phyloP scores from a whole-genome alignment of 2,113 vertebrate species.

The Catharus bicknelli region DNA sequence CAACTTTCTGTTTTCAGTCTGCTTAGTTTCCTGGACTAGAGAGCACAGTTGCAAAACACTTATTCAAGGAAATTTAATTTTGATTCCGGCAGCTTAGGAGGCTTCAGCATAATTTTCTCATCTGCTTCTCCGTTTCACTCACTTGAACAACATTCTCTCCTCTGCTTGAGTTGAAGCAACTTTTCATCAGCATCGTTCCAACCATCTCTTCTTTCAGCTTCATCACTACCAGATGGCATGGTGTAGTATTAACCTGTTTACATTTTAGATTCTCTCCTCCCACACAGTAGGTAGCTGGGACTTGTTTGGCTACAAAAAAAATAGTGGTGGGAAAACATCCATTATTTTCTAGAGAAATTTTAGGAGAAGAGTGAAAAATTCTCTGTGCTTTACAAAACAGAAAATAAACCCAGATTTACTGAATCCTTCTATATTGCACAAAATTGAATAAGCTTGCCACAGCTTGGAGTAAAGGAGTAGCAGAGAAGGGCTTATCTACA shows the following conservation, averaged over 20 bases:
- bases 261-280: not conserved
- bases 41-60: slow-evolving; percentile 16
- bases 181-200: not conserved
- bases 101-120: not conserved
- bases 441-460: not conserved
- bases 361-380: not conserved
- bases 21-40: not conserved
- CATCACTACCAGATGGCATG: not conserved
- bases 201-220: not conserved
- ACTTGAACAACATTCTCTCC: not conserved
- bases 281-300: not conserved
- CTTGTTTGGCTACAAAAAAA: not conserved
- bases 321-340: not conserved
- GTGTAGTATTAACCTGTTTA: not conserved
- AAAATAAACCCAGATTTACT: not conserved
- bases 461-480: not conserved
- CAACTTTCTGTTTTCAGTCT: not conserved
- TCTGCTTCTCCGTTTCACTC: not conserved
- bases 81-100: not conserved
- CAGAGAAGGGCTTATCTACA: not conserved
- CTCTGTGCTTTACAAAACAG: not conserved
- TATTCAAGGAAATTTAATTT: slow-evolving; percentile 44
- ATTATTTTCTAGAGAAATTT: not conserved
- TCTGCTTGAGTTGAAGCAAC: not conserved
- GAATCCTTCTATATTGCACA: not conserved